Base-by-base conservation (phyloP, 2,797 vertebrate genomes). In the Chaunax sp. region DNA sequence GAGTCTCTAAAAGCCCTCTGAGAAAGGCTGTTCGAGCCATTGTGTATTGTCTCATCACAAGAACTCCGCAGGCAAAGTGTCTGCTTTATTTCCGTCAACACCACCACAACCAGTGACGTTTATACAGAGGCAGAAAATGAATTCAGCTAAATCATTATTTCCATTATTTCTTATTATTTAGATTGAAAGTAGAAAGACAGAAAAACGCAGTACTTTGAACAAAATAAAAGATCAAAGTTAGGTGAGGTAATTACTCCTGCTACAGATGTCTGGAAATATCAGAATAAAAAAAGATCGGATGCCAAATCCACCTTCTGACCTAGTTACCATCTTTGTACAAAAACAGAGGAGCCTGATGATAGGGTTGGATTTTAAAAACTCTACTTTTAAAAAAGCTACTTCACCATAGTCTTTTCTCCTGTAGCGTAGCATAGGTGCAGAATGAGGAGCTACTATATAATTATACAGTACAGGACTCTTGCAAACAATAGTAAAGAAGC, bases 1-100 rank as follows among this genome's bases (percentile, higher is more conserved):
- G 53, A 61, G 59, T 58, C 57, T 66, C 69, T 89, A 61, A 81
- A 83, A 87, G 78, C 78, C 50, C 55, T 66, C 33, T 37, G 82
- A 67, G 65, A 53, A 77, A 59, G 60, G 47, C 28, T 68, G 26
- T 73, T 67, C 9, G 52, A 81, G 62, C 30, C 60, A 46, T 10
- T 33, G 28, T 49, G n/a, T 52, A 79, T 74, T 19, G 60, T 81
- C 59, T 87, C 62, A 33, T 69, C 63, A 63, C 41, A 46, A 45
- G 66, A 59, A 64, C 35, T 60, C 73, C 60, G 64, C 26, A 38
- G 74, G 55, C 59, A 35, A 35, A 57, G 38, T 37, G 14, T 14
- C 9, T 19, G 49, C 0, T 64, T 69, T 58, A 4, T 18, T 19
- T 40, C 40, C 40, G 5, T 12, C 18, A 25, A 47, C 6, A 38